Base-by-base conservation (phyloP, 2,888 invertebrate species). In the Eustalomyia histrio region DNA sequence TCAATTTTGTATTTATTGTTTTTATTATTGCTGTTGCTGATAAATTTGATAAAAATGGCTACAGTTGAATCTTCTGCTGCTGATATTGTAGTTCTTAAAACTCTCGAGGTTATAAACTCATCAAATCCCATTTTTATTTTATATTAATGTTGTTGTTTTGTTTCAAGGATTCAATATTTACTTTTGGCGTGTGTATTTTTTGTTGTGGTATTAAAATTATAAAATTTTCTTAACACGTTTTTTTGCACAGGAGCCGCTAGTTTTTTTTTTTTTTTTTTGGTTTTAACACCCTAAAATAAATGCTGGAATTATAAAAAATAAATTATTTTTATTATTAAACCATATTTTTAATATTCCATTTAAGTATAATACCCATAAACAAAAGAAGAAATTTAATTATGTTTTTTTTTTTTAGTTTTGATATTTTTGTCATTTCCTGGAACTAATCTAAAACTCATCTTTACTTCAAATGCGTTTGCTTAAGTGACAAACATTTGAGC, bases 101-200 rank as follows among this genome's bases (percentile, higher is more conserved):
- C 76, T 69, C 71, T 69, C 50, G 76, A 63, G 76, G 73, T 69
- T 21, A 65, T 24, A 58, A 76, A 65, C 69, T 63, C 65, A 74
- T 82, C 76, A 80, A 84, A 84, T 83, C 80, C 84, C 84, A 84
- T 84, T 79, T 83, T 84, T 73, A 61, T 74, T 71, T 61, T 21
- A 65, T 67, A 17, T 63, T 50, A 43, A n/a, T 52, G 57, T 60
- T 73, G 61, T 67, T 63, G 14, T 16, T 68, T 72, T 35, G 35
- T 12, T 67, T 73, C 47, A 72, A 55, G 17, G 24, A 29, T 50
- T 52, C 33, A 6, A 65, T 57, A 24, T 43, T 14, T 18, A 12
- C 12, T 53, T 50, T 50, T 43, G 8, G 35, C 18, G n/a, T 16
- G 29, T 0, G 57, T 52, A 35, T 2, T 39, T 3, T 29, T 9